Base-by-base conservation (phyloP, 2,888 invertebrate genomes). In the Dusona sp. region DNA sequence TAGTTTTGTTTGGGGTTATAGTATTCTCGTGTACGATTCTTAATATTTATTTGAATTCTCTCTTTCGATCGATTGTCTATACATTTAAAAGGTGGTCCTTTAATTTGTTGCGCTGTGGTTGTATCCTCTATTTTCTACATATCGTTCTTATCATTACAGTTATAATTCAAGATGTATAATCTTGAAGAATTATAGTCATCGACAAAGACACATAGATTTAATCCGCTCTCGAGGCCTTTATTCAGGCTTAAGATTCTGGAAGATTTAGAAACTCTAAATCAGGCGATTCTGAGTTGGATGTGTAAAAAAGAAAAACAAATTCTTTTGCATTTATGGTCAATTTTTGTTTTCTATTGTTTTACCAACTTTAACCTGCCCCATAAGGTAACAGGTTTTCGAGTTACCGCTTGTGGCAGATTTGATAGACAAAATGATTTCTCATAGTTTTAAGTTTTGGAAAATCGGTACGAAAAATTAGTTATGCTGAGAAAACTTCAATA, bases 51-150 rank as follows among this genome's bases (percentile, higher is more conserved):
- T 77, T 36, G 13, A 54, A 22, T 79, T 54, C 9, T 82, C 68
- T 64, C 67, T 80, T 85, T 74, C 86, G 81, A 88, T 88, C 90
- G 90, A 90, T 90, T 90, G 90, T 90, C 89, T 90, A 90, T 89
- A 90, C 89, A 89, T 89, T 88, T 83, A 88, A 85, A 84, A 87
- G 83, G 80, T 89, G 90, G 89, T 90, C 89, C 89, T 83, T 89
- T 87, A 85, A 87, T 81, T 86, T 90, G 79, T 86, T 72, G 79
- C 72, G 67, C 77, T 64, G 79, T 29, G 79, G 67, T 67, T 42
- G 61, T 54, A 70, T 80, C 54, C 54, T 88, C 88, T 85, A 87
- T 83, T n/a, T n/a, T 72, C 82, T 81, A 79, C 77, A 72, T 84
- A 72, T 82, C 68, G 51, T 61, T 84, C 48, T 42, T 36, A 9